Evolutionary conservation across 2,888 invertebrate species (phyloP), one percentile per base, ranked within the genome.

Genomic region (Oxycera nigricornis): DNA sequence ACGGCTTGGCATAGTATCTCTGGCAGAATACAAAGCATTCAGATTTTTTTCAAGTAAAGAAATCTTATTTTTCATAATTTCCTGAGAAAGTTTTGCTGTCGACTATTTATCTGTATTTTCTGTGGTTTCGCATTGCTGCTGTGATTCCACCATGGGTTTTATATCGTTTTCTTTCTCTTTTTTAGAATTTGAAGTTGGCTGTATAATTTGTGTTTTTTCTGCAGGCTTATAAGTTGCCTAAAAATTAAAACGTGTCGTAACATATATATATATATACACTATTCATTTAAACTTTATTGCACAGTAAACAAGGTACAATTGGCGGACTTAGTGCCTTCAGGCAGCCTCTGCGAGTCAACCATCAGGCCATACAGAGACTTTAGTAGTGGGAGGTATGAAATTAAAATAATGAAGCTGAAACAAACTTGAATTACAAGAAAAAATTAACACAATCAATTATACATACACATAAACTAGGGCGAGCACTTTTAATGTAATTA

Each of bases 141-240:
- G 55, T 55, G 55, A 55, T 55, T 55, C 55, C 20, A 22, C 24
- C 11, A 20, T 24, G 22, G 7, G 46, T 55, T 55, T 55, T 55
- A 55, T 55, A 9, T 55, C 24, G 11, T 55, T 24, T 22, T 55
- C 55, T 55, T 55, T 3, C 55, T 55, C 22, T 55, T 55, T 17
- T 55, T 55, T 55, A 55, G 4, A 4, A 55, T 55, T 55, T 22
- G 22, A 55, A 55, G 55, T 24, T 55, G 55, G 55, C 55, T 55
- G 55, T 55, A 20, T 55, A 22, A 20, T 55, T 55, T 55, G 55
- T 55, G 55, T 55, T 55, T 55, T 55, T 11, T 46, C 55, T 55
- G 55, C 55, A 55, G 55, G 22, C 24, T 55, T 6, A 55, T 24
- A 20, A 24, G n/a, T 22, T 24, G 11, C 55, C 55, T 55, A 22